These are phyloP conservation scores for Dendronephthya gigantea DNA, from an alignment of 64 coral and sea anemone species.

Conservation along the genomic window DNA sequence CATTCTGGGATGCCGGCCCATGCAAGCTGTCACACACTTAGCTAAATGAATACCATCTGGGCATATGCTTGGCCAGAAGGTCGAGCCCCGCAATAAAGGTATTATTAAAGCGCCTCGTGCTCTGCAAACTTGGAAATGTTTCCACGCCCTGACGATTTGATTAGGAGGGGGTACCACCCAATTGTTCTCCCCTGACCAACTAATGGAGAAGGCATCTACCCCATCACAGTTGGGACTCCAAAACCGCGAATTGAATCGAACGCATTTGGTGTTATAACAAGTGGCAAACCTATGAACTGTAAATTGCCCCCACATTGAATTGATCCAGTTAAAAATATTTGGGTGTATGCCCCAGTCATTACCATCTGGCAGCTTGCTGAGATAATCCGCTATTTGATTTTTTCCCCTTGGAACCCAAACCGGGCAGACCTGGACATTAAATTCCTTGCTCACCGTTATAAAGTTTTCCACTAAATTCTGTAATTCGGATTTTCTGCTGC, in stretches of 20 bases:
- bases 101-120: not conserved
- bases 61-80: conserved; percentile 10
- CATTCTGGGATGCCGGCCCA: not conserved
- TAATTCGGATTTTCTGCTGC: not conserved
- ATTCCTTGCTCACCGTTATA: not conserved
- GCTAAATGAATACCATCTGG: not conserved
- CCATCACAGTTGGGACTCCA: conserved; percentile 5
- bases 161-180: conserved; percentile 11
- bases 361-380: conserved; percentile 4
- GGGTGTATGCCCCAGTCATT: conserved; percentile 13
- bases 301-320: conserved; percentile 6
- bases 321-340: not conserved
- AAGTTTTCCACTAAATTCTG: not conserved
- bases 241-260: not conserved
- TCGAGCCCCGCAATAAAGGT: not conserved
- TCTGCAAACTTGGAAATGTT: not conserved
- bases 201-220: not conserved
- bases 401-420: not conserved
- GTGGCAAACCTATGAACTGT: not conserved
- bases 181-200: not conserved
- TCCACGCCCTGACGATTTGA: not conserved
- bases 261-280: not conserved
- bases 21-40: conserved; percentile 16
- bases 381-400: conserved; percentile 8
- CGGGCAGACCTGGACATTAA: not conserved